A percentile compares a stretch with the other conserved stretches of the same genome.
Conservation (phyloP, 2,113 vertebrate species). For the Microcebus ravelobensis region DNA sequence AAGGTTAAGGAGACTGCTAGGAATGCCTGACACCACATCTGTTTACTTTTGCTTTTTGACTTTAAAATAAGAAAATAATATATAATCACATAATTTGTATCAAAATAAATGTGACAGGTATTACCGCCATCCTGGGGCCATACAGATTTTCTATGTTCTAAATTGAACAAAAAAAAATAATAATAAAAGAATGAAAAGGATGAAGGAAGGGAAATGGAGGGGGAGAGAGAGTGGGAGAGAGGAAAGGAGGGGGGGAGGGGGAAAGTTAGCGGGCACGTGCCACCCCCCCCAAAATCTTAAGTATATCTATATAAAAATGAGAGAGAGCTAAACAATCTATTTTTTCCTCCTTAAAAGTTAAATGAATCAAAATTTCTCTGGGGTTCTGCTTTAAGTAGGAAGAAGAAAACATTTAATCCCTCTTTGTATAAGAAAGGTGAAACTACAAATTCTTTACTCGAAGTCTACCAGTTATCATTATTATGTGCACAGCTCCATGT, state of each 20-base stretch:
- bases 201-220: fast-evolving
- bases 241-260: fast-evolving
- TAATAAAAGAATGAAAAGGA: not conserved
- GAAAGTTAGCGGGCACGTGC: not conserved
- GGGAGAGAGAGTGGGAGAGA: not conserved
- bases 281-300: not conserved
- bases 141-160: not conserved
- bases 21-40: not conserved
- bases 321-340: not conserved
- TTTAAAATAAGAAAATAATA: constrained; percentile 8
- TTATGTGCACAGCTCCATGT: not conserved
- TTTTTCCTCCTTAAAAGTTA: not conserved
- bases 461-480: not conserved
- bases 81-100: not conserved
- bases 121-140: not conserved
- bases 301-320: not conserved
- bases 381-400: not conserved
- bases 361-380: not conserved
- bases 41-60: not conserved
- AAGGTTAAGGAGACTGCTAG: not conserved
- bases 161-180: not conserved
- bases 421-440: not conserved
- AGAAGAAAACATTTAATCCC: not conserved
- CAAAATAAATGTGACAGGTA: not conserved
- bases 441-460: not conserved